A percentile compares a stretch with the other conserved stretches of the same genome.
These are phyloP conservation scores for Drosophila falleni DNA, from an alignment of 2,888 invertebrate genomes.

Conservation along the genomic window DNA sequence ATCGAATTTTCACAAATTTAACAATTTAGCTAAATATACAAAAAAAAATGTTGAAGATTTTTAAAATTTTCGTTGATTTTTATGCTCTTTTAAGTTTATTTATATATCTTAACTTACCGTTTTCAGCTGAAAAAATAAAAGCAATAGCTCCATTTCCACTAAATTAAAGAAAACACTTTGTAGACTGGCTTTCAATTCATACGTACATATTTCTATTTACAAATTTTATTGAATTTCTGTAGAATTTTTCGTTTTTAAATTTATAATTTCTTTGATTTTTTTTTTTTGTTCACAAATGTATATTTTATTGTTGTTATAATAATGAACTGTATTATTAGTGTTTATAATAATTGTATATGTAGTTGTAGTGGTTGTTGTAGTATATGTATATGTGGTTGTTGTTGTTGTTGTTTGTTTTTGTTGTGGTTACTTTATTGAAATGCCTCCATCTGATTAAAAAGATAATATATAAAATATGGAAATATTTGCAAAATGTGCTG, in stretches of 20 bases:
- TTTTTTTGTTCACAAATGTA: slow-evolving; percentile 23
- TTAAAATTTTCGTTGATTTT: no score
- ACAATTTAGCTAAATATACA: no score
- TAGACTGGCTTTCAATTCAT: slow-evolving; percentile 68
- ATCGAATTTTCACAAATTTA: no score
- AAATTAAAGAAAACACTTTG: slow-evolving; percentile 1
- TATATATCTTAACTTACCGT: slow-evolving; percentile 30
- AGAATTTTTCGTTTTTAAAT: slow-evolving; percentile 22
- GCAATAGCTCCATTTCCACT: background rate
- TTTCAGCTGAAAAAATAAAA: background rate
- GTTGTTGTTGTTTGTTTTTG: slow-evolving; percentile 24
- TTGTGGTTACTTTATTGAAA: slow-evolving; percentile 52
- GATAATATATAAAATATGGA: slow-evolving; percentile 23
- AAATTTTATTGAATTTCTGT: slow-evolving; percentile 51
- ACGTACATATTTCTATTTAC: slow-evolving; percentile 59
- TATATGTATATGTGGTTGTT: slow-evolving; percentile 29
- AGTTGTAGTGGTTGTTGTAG: slow-evolving; percentile 32
- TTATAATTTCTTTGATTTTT: background rate
- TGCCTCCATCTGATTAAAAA: slow-evolving; percentile 52
- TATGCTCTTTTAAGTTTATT: no score
- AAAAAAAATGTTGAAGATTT: no score
- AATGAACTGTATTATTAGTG: slow-evolving; percentile 39
- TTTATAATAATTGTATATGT: slow-evolving; percentile 31
- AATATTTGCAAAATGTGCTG: background rate
- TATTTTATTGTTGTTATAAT: slow-evolving; percentile 6